These are phyloP conservation scores for Solea senegalensis DNA, from an alignment of 2,113 vertebrate genomes.

Conservation along the genomic window DNA sequence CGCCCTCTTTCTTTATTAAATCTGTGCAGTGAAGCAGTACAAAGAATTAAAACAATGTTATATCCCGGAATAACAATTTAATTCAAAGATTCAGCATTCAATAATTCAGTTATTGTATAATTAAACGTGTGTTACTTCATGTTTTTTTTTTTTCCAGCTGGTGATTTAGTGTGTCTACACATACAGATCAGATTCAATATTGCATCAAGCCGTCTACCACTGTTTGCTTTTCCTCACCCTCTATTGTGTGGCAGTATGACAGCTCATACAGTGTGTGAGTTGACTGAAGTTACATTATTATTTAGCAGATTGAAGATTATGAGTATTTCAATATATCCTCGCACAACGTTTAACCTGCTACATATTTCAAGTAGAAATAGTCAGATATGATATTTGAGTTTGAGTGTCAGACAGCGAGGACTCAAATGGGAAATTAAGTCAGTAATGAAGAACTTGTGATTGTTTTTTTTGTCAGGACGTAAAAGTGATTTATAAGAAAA, in stretches of 20 bases:
- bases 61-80: background rate
- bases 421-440: slow-evolving; percentile 18
- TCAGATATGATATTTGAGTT: background rate
- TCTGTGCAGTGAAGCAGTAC: background rate
- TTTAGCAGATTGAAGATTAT: background rate
- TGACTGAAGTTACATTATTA: background rate
- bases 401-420: background rate
- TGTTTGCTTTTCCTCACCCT: slow-evolving; percentile 1
- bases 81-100: too few relatives aligned
- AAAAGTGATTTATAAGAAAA: background rate
- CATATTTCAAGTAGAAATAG: background rate
- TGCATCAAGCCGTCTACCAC: background rate
- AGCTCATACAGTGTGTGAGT: background rate
- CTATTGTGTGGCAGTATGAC: slow-evolving; percentile 4
- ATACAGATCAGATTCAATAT: slow-evolving; percentile 2
- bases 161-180: background rate
- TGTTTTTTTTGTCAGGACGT: background rate
- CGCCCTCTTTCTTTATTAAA: slow-evolving; percentile 17
- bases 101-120: too few relatives aligned
- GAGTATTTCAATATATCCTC: too few relatives aligned
- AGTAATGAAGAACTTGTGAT: background rate
- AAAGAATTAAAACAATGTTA: background rate
- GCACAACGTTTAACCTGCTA: too few relatives aligned
- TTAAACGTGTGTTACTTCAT: too few relatives aligned
- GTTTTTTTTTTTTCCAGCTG: background rate